Conservation (phyloP, 2,888 invertebrate genomes). For the Frankliniella fusca region DNA sequence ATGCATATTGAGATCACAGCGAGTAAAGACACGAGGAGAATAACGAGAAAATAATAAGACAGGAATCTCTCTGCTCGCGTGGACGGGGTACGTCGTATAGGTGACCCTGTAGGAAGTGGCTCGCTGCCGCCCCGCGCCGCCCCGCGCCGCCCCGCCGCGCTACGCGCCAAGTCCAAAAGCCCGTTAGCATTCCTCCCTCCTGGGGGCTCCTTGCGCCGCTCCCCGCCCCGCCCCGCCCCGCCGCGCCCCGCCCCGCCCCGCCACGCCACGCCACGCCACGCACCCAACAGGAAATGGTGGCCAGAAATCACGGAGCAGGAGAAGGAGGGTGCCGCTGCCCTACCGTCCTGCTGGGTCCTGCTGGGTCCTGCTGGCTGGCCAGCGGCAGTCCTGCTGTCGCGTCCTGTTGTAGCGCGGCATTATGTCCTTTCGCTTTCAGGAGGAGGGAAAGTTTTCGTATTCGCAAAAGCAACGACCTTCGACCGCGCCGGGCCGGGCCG, state of each 20-base stretch:
- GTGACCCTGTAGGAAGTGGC: too few relatives aligned
- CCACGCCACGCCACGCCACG: neutral
- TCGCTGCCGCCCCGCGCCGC: neutral
- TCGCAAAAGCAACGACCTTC: neutral
- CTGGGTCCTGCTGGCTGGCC: too few relatives aligned
- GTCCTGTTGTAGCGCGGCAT: neutral
- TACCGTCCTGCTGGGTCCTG: too few relatives aligned
- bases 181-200: slow-evolving; percentile 6
- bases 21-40: too few relatives aligned
- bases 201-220: neutral
- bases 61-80: too few relatives aligned
- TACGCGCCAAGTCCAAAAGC: neutral
- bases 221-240: neutral
- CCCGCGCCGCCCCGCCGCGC: neutral
- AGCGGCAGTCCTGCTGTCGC: neutral
- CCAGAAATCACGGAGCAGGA: neutral
- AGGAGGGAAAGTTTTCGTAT: neutral
- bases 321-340: neutral
- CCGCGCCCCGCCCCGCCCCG: neutral
- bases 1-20: too few relatives aligned
- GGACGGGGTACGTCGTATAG: too few relatives aligned
- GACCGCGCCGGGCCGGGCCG: neutral
- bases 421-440: neutral
- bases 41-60: too few relatives aligned
- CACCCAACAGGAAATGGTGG: slow-evolving; percentile 25